Conservation (phyloP, 2,888 invertebrate species). For the Ctena decussata region DNA sequence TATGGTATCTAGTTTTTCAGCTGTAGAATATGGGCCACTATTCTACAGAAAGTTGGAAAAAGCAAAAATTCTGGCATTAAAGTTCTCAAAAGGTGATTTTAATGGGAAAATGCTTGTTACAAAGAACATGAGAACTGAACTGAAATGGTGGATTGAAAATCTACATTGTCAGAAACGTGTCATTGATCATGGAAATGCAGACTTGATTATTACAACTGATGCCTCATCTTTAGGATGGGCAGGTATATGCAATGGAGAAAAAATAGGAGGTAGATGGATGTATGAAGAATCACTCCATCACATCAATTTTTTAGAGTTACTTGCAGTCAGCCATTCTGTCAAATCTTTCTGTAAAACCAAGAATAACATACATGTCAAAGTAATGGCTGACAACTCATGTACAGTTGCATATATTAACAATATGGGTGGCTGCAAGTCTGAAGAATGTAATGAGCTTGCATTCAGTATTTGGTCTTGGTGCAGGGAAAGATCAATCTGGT, state of each 20-base stretch:
- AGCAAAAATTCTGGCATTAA: background rate
- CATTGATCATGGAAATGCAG: slow-evolving; percentile 11
- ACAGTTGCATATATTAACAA: slow-evolving; percentile 45
- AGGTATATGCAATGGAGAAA: background rate
- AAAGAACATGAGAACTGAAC: background rate
- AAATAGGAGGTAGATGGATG: slow-evolving; percentile 31
- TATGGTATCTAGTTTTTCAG: slow-evolving; percentile 6
- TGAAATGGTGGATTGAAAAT: slow-evolving; percentile 26
- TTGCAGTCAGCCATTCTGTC: slow-evolving; percentile 35
- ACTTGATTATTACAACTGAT: slow-evolving; percentile 10
- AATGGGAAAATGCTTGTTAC: background rate
- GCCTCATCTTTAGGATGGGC: slow-evolving; percentile 23
- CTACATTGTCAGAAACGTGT: background rate
- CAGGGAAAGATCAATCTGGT: slow-evolving; percentile 7
- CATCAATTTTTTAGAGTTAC: slow-evolving; percentile 53
- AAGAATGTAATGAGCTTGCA: slow-evolving; percentile 5
- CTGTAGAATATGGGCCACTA: slow-evolving; percentile 29
- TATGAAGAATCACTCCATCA: slow-evolving; percentile 21
- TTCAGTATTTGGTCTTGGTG: slow-evolving; percentile 26
- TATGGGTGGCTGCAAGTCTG: slow-evolving; percentile 28
- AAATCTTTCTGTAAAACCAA: slow-evolving; percentile 16
- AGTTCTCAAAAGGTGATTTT: slow-evolving; percentile 9
- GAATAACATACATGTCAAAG: slow-evolving; percentile 32
- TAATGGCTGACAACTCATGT: slow-evolving; percentile 44
- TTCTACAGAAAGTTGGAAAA: background rate